Evolutionary conservation across 2,113 vertebrate genomes (phyloP), one percentile per base, ranked within the genome.

Genomic region (Recurvirostra avosetta): DNA sequence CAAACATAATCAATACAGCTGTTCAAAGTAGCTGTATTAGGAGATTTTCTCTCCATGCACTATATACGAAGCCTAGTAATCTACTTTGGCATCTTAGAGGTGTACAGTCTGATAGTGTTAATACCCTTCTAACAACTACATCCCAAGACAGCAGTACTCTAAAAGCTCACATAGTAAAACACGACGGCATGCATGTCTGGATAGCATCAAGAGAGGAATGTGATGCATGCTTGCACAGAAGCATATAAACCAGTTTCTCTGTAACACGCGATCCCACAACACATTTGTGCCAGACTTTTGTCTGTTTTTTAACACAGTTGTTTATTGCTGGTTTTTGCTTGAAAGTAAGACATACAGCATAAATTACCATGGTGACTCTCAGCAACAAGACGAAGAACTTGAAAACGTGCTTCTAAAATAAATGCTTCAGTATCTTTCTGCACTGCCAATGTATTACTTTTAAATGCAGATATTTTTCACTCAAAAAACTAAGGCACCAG

Each of bases 391-490:
- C 23, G 15, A 58, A 77, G 53, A 77, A 65, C 71, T 22, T 58
- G 76, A 94, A 96, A 94, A 93, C 6, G n/a, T 80, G 81, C 36
- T 97, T 86, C 92, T 84, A 86, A 91, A 92, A 89, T 55, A 94
- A 91, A 94, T 21, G 11, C 27, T 92, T 58, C 5, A 4, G 9
- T 70, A 55, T 52, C 53, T 59, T 93, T 82, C 79, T 47, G 45
- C 25, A 65, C 14, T n/a, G 59, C 19, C 40, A 22, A 17, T 15
- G 10, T 58, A 50, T 56, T 75, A 47, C 30, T 92, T 92, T 38
- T 45, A 62, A 59, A 67, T 15, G 1, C 4, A 75, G 53, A 10
- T 74, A 41, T 71, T 88, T 89, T 90, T 88, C 45, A 75, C 67
- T 73, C 59, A 77, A 56, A 91, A 83, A 92, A 32, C 9, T 56